A percentile compares a stretch with the other conserved stretches of the same genome.
Conservation (phyloP, 2,888 invertebrate genomes). For the Xanthia togata region DNA sequence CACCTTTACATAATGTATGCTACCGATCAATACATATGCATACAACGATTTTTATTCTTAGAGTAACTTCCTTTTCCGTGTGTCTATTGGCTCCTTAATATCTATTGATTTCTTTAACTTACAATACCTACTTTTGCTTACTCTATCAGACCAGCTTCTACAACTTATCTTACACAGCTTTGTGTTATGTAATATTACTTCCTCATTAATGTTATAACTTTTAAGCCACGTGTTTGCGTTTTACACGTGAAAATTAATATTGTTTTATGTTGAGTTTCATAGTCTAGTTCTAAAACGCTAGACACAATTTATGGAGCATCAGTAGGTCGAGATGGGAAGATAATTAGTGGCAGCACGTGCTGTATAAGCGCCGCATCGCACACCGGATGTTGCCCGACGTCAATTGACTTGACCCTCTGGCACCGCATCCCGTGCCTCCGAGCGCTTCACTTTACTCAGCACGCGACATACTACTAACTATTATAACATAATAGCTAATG, state of each 20-base stretch:
- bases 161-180: slow-evolving; percentile 49
- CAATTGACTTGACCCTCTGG: slow-evolving; percentile 89
- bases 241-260: slow-evolving; percentile 57
- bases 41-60: slow-evolving; percentile 12
- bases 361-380: slow-evolving; percentile 75
- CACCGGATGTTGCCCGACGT: slow-evolving; percentile 86
- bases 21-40: slow-evolving; percentile 15
- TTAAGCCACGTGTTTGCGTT: slow-evolving; percentile 65
- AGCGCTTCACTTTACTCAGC: slow-evolving; percentile 72
- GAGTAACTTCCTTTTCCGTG: slow-evolving; percentile 4
- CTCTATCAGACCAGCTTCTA: slow-evolving; percentile 17
- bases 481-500: slow-evolving; percentile 59
- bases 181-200: slow-evolving; percentile 68
- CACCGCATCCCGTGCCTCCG: slow-evolving; percentile 82
- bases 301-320: slow-evolving; percentile 41
- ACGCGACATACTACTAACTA: slow-evolving; percentile 72
- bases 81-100: slow-evolving; percentile 12
- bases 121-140: slow-evolving; percentile 1
- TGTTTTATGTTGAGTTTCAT: slow-evolving; percentile 3
- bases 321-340: slow-evolving; percentile 65
- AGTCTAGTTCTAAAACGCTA: slow-evolving; percentile 20
- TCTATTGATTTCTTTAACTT: slow-evolving; percentile 4
- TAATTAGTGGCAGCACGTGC: slow-evolving; percentile 82
- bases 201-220: slow-evolving; percentile 64
- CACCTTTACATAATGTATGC: slow-evolving; percentile 40